A percentile compares a stretch with the other conserved stretches of the same genome.
phyloP scores from a whole-genome alignment of 2,888 invertebrate genomes.

The Smittia sp. region DNA sequence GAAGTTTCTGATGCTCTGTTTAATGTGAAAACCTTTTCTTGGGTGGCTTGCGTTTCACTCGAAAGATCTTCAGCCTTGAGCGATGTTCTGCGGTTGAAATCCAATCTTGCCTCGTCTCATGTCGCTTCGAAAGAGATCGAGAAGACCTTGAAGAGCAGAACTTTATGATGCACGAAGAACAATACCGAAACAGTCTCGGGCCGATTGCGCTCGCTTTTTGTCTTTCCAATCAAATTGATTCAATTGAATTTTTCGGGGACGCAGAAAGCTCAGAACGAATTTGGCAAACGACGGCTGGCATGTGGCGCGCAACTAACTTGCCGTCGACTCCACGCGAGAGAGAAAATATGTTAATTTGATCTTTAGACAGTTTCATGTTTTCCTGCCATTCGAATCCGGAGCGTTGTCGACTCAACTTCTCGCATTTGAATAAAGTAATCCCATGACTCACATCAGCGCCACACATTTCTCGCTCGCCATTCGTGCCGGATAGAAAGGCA shows the following conservation, averaged over 20 bases:
- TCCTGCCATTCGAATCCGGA: background rate
- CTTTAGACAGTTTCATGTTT: background rate
- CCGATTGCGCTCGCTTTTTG: background rate
- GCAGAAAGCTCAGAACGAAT: background rate
- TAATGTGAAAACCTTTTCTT: background rate
- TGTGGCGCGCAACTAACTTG: background rate
- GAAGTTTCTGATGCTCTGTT: background rate
- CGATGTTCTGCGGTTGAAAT: conserved; percentile 3
- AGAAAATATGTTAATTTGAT: background rate
- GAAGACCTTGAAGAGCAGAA: background rate
- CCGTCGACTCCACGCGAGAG: background rate
- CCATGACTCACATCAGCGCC: background rate
- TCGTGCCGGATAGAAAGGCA: background rate
- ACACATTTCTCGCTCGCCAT: background rate
- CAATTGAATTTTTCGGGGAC: background rate
- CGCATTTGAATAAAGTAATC: background rate
- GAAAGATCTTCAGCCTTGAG: background rate
- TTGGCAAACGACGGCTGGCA: background rate
- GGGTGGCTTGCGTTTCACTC: background rate
- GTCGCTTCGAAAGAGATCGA: background rate
- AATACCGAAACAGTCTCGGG: too few species aligned
- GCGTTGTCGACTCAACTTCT: background rate
- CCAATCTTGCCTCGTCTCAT: background rate
- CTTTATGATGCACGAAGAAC: too few species aligned
- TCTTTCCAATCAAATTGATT: background rate